Evolutionary conservation across 1,140 invertebrate species (phyloP).

Genomic region (Anoplolepis gracilipes): DNA sequence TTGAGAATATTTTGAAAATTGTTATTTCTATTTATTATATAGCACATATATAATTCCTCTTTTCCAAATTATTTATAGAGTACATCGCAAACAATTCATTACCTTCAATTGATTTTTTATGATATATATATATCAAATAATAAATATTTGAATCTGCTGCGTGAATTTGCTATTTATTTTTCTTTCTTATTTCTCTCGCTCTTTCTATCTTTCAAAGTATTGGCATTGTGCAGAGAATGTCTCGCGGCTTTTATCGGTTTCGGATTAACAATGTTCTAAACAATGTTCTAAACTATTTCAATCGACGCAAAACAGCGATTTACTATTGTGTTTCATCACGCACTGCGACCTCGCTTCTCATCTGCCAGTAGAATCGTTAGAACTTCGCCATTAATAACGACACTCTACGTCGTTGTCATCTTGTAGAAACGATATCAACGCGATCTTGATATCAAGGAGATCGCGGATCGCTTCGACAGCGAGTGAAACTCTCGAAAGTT

Average conservation of each 20-base stretch:
- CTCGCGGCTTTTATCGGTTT: conserved; percentile 60
- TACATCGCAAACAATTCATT: background rate
- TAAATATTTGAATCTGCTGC: background rate
- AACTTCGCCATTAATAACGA: conserved; percentile 56
- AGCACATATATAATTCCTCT: background rate
- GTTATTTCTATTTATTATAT: background rate
- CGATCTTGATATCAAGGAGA: conserved; percentile 17
- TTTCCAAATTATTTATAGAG: background rate
- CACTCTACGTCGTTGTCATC: background rate
- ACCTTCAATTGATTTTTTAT: background rate
- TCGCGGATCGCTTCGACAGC: background rate
- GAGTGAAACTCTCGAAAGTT: background rate
- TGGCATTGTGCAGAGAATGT: conserved; percentile 58
- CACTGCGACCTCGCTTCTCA: conserved; percentile 40
- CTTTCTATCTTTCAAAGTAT: conserved; percentile 34
- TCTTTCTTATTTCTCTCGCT: background rate
- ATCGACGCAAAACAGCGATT: conserved; percentile 45
- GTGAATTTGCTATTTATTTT: background rate
- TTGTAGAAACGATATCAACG: conserved; percentile 15
- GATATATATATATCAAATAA: background rate
- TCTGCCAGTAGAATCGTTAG: conserved; percentile 45
- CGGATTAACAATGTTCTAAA: conserved; percentile 75
- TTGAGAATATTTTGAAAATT: background rate
- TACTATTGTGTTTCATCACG: conserved; percentile 68
- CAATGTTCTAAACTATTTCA: conserved; percentile 74